Conservation (phyloP, 2,797 vertebrate species). For the Acrocephalus scirpaceus region DNA sequence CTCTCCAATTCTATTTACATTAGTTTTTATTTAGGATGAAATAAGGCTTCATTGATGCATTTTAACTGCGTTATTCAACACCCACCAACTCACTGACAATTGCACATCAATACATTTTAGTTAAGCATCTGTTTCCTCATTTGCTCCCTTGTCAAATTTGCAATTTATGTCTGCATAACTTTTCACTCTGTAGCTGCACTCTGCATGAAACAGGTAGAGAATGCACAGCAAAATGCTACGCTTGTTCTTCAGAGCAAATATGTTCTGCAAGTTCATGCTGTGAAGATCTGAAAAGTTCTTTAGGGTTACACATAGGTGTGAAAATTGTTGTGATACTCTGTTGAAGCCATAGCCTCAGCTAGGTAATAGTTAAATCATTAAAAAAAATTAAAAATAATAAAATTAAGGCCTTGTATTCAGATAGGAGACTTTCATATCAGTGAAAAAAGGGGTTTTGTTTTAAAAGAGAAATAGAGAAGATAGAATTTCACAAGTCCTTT, state of each 20-base stretch:
- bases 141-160: slow-evolving; percentile 77
- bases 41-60: slow-evolving; percentile 37
- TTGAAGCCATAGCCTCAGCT: slow-evolving; percentile 53
- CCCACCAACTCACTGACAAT: slow-evolving; percentile 63
- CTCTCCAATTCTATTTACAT: slow-evolving; percentile 16
- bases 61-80: slow-evolving; percentile 51
- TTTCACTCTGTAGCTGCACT: slow-evolving; percentile 75
- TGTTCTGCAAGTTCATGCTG: slow-evolving; percentile 76
- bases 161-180: slow-evolving; percentile 81
- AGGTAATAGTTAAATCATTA: slow-evolving; percentile 55
- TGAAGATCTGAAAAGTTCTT: slow-evolving; percentile 68
- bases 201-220: slow-evolving; percentile 75
- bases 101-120: slow-evolving; percentile 62
- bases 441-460: background rate
- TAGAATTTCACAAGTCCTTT: slow-evolving; percentile 19
- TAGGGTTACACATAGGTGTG: slow-evolving; percentile 70
- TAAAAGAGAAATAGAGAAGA: background rate
- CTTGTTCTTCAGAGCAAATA: slow-evolving; percentile 71
- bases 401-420: background rate
- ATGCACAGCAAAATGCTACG: slow-evolving; percentile 54
- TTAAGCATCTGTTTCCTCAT: slow-evolving; percentile 72
- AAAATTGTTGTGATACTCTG: slow-evolving; percentile 62
- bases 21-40: slow-evolving; percentile 27
- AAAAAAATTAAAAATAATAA: background rate
- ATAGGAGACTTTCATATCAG: background rate